These are phyloP conservation scores for Branchinecta lynchi DNA, from an alignment of 1,140 invertebrate genomes.

Conservation along the genomic window DNA sequence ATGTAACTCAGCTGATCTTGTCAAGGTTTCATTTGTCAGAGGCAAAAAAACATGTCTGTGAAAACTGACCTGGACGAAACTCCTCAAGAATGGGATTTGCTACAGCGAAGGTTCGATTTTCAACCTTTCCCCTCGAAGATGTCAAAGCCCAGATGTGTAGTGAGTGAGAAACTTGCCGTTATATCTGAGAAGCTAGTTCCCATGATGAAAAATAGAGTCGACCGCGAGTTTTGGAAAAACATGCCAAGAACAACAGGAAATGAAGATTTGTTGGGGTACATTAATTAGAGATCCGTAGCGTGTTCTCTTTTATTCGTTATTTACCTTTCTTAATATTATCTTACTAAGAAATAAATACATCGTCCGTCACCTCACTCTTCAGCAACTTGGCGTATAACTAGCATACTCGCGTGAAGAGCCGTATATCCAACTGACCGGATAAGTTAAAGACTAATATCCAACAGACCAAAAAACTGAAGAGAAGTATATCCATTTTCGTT, in stretches of 20 bases:
- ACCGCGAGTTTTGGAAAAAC: constrained; percentile 1
- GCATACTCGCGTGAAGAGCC: neutral
- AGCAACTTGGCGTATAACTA: neutral
- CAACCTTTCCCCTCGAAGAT: neutral
- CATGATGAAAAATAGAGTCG: neutral
- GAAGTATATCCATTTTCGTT: no score
- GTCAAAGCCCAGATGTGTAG: neutral
- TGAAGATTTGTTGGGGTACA: no score
- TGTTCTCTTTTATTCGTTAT: neutral
- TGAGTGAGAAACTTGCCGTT: constrained; percentile 6
- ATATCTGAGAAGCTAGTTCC: neutral
- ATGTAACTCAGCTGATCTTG: constrained; percentile 4
- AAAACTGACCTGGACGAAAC: neutral
- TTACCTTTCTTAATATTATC: no score
- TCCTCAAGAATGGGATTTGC: constrained; percentile 6
- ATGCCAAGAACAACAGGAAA: neutral
- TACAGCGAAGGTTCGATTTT: neutral
- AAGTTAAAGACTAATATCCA: no score
- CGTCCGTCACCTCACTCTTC: constrained; percentile 4
- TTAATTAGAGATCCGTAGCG: neutral
- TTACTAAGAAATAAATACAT: constrained; percentile 10
- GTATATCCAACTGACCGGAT: constrained; percentile 8
- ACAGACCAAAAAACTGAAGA: no score
- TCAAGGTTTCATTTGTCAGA: neutral
- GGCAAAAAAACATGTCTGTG: neutral